phyloP scores from a whole-genome alignment of 2,888 invertebrate genomes.

The Melitaea athalia region DNA sequence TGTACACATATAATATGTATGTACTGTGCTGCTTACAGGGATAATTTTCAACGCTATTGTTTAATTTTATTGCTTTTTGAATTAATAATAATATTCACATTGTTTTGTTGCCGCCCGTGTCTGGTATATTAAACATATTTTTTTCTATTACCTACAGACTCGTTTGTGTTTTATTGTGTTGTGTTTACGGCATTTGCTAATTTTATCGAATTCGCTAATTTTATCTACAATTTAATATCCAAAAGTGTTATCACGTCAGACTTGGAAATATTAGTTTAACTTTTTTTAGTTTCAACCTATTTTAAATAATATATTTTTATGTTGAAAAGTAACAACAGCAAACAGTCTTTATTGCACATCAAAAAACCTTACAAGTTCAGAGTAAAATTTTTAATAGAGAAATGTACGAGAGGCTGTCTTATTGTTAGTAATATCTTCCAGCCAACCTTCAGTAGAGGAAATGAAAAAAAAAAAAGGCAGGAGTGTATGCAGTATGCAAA shows the following conservation, averaged over 20 bases:
- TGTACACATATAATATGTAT: too few relatives aligned
- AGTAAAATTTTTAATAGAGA: too few relatives aligned
- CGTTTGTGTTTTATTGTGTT: conserved; percentile 44
- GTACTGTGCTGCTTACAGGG: background rate
- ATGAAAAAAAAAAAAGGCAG: too few relatives aligned
- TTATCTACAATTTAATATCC: conserved; percentile 6
- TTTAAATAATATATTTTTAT: background rate
- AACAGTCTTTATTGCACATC: too few relatives aligned
- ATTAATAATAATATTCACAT: background rate
- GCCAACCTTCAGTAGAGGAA: too few relatives aligned
- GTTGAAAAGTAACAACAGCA: too few relatives aligned
- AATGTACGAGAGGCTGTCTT: too few relatives aligned
- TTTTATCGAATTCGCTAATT: conserved; percentile 23
- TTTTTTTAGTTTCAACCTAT: background rate
- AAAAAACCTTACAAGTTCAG: too few relatives aligned
- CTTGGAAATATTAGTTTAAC: background rate
- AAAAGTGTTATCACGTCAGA: conserved; percentile 11
- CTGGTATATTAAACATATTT: conserved; percentile 38
- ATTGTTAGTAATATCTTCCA: too few relatives aligned
- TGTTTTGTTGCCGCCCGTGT: conserved; percentile 2
- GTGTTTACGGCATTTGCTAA: conserved; percentile 43
- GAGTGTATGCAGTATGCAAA: too few relatives aligned
- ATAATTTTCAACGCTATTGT: conserved; percentile 6
- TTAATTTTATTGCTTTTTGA: too few relatives aligned
- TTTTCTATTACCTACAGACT: conserved; percentile 48